phyloP scores from a whole-genome alignment of 2,797 vertebrate species.

The Hylomyscus alleni region DNA sequence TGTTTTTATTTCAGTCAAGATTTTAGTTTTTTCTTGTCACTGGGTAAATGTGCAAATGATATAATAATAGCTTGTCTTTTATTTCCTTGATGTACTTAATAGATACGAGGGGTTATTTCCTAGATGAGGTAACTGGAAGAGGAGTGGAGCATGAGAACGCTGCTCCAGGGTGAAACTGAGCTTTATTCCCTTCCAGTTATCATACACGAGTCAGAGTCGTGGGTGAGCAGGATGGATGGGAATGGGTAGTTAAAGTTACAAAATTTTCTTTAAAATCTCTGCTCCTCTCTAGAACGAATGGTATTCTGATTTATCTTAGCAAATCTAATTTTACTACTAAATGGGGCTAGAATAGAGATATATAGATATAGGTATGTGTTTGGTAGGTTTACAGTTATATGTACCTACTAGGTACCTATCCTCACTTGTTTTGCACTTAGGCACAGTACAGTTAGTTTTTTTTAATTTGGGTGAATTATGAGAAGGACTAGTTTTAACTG shows the following conservation, averaged over 20 bases:
- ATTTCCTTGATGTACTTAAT: not conserved
- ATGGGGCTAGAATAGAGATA: not conserved
- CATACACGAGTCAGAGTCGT: not conserved
- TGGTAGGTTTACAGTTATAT: fast-evolving
- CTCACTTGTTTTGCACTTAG: not conserved
- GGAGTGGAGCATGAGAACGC: not conserved
- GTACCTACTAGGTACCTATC: not conserved
- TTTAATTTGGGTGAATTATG: not conserved
- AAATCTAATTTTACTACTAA: not conserved
- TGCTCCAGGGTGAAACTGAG: not conserved
- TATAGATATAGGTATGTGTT: not conserved
- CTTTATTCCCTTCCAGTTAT: not conserved
- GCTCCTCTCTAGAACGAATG: not conserved
- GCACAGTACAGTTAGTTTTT: not conserved
- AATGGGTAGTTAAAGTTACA: not conserved
- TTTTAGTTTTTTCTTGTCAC: not conserved
- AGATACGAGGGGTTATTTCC: not conserved
- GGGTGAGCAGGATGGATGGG: not conserved
- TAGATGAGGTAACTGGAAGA: not conserved
- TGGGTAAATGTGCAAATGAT: not conserved
- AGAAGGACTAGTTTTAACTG: not conserved
- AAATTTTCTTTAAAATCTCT: not conserved
- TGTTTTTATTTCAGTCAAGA: not conserved
- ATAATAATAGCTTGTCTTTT: not conserved
- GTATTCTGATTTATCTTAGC: not conserved